Percentiles rank a stretch among this genome's conserved stretches.
These are phyloP conservation scores for Meteorus colon DNA, from an alignment of 2,888 invertebrate genomes.

Conservation along the genomic window DNA sequence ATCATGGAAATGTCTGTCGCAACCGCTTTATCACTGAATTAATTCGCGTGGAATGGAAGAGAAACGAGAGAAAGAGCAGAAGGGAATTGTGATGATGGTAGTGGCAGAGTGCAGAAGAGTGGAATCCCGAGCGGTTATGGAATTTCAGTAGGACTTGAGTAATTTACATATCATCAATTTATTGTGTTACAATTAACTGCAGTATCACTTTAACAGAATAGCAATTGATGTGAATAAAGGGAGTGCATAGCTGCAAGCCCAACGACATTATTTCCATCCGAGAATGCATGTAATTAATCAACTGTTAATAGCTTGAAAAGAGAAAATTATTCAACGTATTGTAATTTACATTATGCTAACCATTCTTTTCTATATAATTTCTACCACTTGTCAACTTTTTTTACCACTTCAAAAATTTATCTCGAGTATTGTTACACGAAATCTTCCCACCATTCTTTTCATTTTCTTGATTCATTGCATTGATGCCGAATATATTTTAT, in stretches of 20 bases:
- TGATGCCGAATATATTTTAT: no score
- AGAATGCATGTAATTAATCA: constrained; percentile 22
- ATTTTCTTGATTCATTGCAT: no score
- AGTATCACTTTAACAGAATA: constrained; percentile 38
- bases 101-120: background rate
- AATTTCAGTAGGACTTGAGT: constrained; percentile 52
- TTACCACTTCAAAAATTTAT: no score
- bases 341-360: no score
- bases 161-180: constrained; percentile 60
- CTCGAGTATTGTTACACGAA: no score
- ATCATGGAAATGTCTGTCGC: constrained; percentile 48
- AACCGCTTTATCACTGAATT: constrained; percentile 45
- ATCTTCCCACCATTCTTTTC: no score
- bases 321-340: no score
- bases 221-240: constrained; percentile 18
- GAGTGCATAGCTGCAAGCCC: background rate
- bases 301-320: background rate
- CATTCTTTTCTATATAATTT: no score
- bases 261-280: constrained; percentile 21
- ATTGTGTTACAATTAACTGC: constrained; percentile 49
- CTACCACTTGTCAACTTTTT: no score
- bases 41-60: constrained; percentile 37
- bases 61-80: constrained; percentile 12
- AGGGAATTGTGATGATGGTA: background rate
- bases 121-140: constrained; percentile 49